A percentile compares a stretch with the other conserved stretches of the same genome.
phyloP scores from a whole-genome alignment of 1,140 invertebrate species.

The Drosophila grimshawi region DNA sequence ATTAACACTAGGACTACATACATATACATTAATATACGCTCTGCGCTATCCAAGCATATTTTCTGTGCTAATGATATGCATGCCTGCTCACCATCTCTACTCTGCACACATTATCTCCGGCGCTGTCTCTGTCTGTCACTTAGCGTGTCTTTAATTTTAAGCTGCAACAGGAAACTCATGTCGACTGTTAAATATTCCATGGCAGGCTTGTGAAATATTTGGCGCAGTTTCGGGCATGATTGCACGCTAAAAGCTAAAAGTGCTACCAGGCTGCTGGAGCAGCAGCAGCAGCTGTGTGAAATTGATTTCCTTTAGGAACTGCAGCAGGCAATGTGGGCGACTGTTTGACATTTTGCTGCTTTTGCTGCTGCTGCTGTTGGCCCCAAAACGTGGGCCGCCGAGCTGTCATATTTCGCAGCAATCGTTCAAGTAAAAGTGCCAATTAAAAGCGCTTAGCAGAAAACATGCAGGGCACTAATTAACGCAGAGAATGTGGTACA shows the following conservation, averaged over 20 bases:
- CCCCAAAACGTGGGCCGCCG: constrained; percentile 7
- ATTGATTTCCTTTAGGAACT: constrained; percentile 21
- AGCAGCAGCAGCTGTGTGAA: constrained; percentile 19
- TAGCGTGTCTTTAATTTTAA: constrained; percentile 14
- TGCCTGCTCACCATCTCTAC: neutral
- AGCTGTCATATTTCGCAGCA: constrained; percentile 75
- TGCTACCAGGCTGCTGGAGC: constrained; percentile 22
- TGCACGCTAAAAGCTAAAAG: constrained; percentile 37
- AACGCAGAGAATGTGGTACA: constrained; percentile 55
- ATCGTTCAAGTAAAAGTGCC: constrained; percentile 71
- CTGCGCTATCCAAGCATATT: neutral
- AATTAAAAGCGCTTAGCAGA: constrained; percentile 69
- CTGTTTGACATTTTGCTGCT: constrained; percentile 30
- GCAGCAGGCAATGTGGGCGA: constrained; percentile 31
- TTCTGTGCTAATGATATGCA: constrained; percentile 27
- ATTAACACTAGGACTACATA: constrained; percentile 1
- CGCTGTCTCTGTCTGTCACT: constrained; percentile 1
- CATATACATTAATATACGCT: neutral
- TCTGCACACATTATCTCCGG: neutral
- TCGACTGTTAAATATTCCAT: constrained; percentile 47
- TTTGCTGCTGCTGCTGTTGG: constrained; percentile 2
- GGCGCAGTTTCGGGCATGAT: constrained; percentile 25
- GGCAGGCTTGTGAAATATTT: constrained; percentile 43
- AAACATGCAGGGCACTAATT: constrained; percentile 58
- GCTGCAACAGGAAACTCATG: constrained; percentile 38